A percentile compares a stretch with the other conserved stretches of the same genome.
These are phyloP conservation scores for Lordiphosa collinella DNA, from an alignment of 1,140 invertebrate genomes.

Conservation along the genomic window DNA sequence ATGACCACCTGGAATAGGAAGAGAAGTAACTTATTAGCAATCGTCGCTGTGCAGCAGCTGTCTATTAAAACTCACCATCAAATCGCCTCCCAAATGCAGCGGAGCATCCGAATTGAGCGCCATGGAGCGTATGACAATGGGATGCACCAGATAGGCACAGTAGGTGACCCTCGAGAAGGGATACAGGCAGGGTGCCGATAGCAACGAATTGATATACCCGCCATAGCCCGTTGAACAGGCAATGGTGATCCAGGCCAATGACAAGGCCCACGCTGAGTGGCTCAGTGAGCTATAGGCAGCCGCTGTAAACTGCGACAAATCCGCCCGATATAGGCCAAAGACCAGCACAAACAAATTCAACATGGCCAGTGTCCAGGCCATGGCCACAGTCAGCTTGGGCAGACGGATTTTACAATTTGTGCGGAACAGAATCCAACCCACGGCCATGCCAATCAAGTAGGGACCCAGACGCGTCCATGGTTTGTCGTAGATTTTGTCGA, in stretches of 20 bases:
- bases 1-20: slow-evolving; percentile 83
- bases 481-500: slow-evolving; percentile 93
- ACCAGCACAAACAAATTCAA: slow-evolving; percentile 85
- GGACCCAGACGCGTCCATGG: slow-evolving; percentile 91
- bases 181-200: slow-evolving; percentile 88
- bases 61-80: slow-evolving; percentile 82
- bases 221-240: slow-evolving; percentile 94
- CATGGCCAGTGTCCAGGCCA: slow-evolving; percentile 86
- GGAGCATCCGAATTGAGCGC: slow-evolving; percentile 89
- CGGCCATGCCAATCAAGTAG: slow-evolving; percentile 90
- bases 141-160: slow-evolving; percentile 90
- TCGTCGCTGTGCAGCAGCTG: background rate
- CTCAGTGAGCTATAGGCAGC: slow-evolving; percentile 91
- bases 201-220: slow-evolving; percentile 86
- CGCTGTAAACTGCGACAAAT: slow-evolving; percentile 85
- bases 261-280: slow-evolving; percentile 90
- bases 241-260: slow-evolving; percentile 91
- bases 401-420: slow-evolving; percentile 89
- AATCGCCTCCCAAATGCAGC: slow-evolving; percentile 87
- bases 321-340: slow-evolving; percentile 87
- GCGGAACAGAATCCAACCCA: slow-evolving; percentile 90
- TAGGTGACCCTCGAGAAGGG: slow-evolving; percentile 92
- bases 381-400: slow-evolving; percentile 85
- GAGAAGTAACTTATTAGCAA: background rate
- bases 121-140: slow-evolving; percentile 87